These are phyloP conservation scores for Sternarchorhynchus goeldii DNA, from an alignment of 2,797 vertebrate genomes.

Conservation along the genomic window DNA sequence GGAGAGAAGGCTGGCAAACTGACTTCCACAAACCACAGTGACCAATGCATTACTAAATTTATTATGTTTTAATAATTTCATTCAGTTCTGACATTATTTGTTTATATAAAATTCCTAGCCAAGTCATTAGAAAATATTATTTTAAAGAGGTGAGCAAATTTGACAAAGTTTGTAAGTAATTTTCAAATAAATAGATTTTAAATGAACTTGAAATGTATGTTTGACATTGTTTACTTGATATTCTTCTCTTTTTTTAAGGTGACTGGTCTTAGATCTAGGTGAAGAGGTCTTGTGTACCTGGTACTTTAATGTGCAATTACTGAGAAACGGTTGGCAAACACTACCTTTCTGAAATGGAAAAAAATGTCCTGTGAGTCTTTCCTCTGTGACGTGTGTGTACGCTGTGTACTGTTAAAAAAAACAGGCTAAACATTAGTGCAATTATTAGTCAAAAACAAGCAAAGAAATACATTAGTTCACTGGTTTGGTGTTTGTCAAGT, in stretches of 20 bases:
- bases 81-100: neutral
- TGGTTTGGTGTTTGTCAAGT: too few species aligned
- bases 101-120: too few species aligned
- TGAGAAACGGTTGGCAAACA: neutral
- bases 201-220: neutral
- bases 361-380: neutral
- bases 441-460: slow-evolving; percentile 10
- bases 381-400: neutral
- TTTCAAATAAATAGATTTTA: neutral
- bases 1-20: neutral
- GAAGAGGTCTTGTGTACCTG: neutral
- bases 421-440: neutral
- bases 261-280: neutral
- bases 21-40: neutral
- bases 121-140: neutral
- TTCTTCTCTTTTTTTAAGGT: too few species aligned
- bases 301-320: slow-evolving; percentile 11
- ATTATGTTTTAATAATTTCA: neutral
- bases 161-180: neutral
- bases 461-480: too few species aligned
- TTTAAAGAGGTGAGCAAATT: neutral
- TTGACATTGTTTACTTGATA: neutral
- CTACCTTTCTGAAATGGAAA: slow-evolving; percentile 12
- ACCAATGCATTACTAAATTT: neutral
- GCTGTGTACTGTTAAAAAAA: neutral